Conservation (phyloP, 1,140 invertebrate genomes). For the Lysiphlebus fabarum region DNA sequence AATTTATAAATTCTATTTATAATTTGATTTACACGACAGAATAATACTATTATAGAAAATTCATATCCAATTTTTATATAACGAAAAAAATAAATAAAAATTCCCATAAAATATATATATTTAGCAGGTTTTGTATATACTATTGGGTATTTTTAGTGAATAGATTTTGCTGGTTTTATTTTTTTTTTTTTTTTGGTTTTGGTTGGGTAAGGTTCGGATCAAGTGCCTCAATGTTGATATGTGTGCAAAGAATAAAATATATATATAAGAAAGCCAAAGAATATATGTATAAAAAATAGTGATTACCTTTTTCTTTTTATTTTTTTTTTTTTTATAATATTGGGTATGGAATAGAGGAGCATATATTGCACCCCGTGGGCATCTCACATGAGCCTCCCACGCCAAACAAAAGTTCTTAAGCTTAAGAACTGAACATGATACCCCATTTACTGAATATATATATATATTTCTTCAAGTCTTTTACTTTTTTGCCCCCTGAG, state of each 20-base stretch:
- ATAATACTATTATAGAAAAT: neutral
- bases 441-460: slow-evolving; percentile 51
- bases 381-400: slow-evolving; percentile 46
- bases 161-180: neutral
- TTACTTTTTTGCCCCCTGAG: neutral
- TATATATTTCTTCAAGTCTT: slow-evolving; percentile 50
- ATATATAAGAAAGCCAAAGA: slow-evolving; percentile 10
- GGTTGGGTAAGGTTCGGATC: slow-evolving; percentile 35
- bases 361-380: slow-evolving; percentile 12
- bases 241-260: slow-evolving; percentile 27
- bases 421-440: slow-evolving; percentile 56
- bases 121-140: neutral
- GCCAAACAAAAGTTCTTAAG: slow-evolving; percentile 56
- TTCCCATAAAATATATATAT: slow-evolving; percentile 25
- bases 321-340: neutral
- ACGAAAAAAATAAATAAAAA: too few species aligned
- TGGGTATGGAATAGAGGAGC: neutral
- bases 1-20: slow-evolving; percentile 2
- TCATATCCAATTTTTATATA: slow-evolving; percentile 1
- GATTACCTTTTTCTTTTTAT: slow-evolving; percentile 16
- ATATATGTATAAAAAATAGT: slow-evolving; percentile 9
- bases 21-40: slow-evolving; percentile 2
- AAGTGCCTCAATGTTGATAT: slow-evolving; percentile 30
- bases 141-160: too few species aligned
- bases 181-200: slow-evolving; percentile 24